A percentile compares a stretch with the other conserved stretches of the same genome.
These are phyloP conservation scores for Tympanoctomys barrerae DNA, from an alignment of 2,797 vertebrate species.

Conservation along the genomic window DNA sequence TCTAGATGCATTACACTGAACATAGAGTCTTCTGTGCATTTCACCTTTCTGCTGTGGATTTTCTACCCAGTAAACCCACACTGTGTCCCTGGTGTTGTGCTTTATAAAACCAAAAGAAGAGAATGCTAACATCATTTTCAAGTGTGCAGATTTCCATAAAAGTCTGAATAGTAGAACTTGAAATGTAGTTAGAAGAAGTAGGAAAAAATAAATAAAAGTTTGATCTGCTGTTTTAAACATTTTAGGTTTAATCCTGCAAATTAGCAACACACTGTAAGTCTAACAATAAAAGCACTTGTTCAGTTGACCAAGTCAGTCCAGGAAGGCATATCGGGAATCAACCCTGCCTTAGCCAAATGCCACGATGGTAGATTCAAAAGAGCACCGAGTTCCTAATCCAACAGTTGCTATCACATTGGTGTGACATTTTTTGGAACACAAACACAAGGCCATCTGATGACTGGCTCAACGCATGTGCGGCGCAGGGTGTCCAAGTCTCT, in stretches of 20 bases:
- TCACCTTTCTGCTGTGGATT: not conserved
- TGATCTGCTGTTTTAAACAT: not conserved
- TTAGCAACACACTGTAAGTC: not conserved
- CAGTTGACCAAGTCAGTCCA: not conserved
- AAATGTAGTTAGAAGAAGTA: conserved; percentile 19
- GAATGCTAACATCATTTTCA: not conserved
- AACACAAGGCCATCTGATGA: not conserved
- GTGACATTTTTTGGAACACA: not conserved
- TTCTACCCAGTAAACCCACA: not conserved
- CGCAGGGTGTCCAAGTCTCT: no score
- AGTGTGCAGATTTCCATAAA: not conserved
- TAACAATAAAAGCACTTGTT: not conserved
- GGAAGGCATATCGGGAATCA: not conserved
- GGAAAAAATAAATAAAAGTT: conserved; percentile 43
- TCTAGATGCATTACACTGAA: not conserved
- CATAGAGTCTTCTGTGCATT: not conserved
- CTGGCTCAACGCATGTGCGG: rapidly evolving
- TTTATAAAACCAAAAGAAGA: not conserved
- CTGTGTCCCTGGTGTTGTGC: not conserved
- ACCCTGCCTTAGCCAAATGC: not conserved
- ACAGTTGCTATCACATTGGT: not conserved
- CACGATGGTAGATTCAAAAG: not conserved
- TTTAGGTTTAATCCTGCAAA: not conserved
- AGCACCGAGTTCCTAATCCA: not conserved
- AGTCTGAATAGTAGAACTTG: not conserved